Conservation (phyloP, 1,140 invertebrate species). For the Subanguina moxae region DNA sequence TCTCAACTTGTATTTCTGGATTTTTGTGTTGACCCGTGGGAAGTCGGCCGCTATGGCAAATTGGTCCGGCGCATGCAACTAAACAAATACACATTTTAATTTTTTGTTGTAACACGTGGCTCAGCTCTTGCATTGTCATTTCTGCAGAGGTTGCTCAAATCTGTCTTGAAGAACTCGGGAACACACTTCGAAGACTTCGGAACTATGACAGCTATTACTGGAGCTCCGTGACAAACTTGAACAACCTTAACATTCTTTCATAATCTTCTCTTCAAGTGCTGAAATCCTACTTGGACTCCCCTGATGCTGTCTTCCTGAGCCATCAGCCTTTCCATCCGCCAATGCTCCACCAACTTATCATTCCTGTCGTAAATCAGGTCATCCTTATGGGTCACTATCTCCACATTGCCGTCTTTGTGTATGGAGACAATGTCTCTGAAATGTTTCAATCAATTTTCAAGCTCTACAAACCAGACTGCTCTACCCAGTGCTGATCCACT, state of each 20-base stretch:
- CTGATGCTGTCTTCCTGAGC: conserved; percentile 43
- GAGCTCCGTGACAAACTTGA: conserved; percentile 45
- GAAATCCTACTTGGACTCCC: conserved; percentile 46
- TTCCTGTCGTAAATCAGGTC: conserved; percentile 52
- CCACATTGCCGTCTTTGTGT: conserved; percentile 52
- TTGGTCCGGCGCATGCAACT: conserved; percentile 46
- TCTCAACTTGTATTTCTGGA: conserved; percentile 53
- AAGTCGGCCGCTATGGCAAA: conserved; percentile 55
- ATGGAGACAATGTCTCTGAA: conserved; percentile 48
- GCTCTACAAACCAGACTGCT: neutral
- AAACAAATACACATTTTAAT: too few relatives aligned
- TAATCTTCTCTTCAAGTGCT: neutral
- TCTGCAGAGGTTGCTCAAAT: conserved; percentile 44
- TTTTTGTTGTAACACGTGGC: too few relatives aligned
- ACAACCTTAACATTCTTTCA: conserved; percentile 37
- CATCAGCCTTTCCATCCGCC: conserved; percentile 50
- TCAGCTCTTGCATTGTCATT: conserved; percentile 36
- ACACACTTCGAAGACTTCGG: conserved; percentile 30
- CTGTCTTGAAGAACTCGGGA: conserved; percentile 38
- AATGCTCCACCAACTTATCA: conserved; percentile 53
- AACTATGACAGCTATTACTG: conserved; percentile 51
- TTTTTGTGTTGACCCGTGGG: conserved; percentile 54
- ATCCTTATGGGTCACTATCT: conserved; percentile 49
- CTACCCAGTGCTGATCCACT: conserved; percentile 52
- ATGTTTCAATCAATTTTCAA: conserved; percentile 15